phyloP scores from a whole-genome alignment of 92 coral and sea anemone genomes.

The Hydrozoanthus gracilis region DNA sequence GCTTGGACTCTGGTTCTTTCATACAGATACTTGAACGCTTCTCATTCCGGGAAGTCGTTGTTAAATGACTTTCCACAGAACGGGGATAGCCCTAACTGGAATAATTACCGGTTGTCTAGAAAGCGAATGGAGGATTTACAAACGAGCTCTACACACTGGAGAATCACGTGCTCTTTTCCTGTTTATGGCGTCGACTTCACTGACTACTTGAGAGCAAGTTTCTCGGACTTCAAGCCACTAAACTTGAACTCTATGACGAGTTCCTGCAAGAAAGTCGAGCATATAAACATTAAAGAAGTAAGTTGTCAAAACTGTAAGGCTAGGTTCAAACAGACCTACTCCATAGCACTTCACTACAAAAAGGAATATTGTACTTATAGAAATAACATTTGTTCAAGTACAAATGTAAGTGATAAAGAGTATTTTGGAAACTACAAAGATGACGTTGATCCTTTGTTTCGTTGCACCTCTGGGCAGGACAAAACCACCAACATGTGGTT shows the following conservation, averaged over 20 bases:
- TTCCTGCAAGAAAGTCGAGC: conserved; percentile 2
- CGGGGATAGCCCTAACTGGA: conserved; percentile 38
- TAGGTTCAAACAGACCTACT: neutral
- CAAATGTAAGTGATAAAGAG: neutral
- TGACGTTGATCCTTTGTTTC: neutral
- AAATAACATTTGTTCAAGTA: neutral
- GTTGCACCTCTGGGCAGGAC: conserved; percentile 17
- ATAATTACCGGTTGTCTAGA: neutral
- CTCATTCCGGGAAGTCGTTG: neutral
- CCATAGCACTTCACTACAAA: neutral
- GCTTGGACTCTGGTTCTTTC: conserved; percentile 42
- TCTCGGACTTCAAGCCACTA: conserved; percentile 2
- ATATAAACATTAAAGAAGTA: neutral
- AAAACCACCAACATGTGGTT: conserved; percentile 43
- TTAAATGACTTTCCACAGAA: neutral
- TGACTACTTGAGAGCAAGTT: conserved; percentile 18
- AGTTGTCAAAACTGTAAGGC: neutral
- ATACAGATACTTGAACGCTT: conserved; percentile 3
- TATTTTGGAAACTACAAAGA: conserved; percentile 32
- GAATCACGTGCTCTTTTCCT: conserved; percentile 42
- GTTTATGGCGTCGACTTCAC: conserved; percentile 26
- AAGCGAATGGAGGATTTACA: conserved; percentile 6
- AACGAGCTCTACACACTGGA: conserved; percentile 40
- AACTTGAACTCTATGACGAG: neutral
- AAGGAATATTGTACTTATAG: neutral